A percentile compares a stretch with the other conserved stretches of the same genome.
Conservation (phyloP, 2,888 invertebrate species). For the Mactromeris polynyma region DNA sequence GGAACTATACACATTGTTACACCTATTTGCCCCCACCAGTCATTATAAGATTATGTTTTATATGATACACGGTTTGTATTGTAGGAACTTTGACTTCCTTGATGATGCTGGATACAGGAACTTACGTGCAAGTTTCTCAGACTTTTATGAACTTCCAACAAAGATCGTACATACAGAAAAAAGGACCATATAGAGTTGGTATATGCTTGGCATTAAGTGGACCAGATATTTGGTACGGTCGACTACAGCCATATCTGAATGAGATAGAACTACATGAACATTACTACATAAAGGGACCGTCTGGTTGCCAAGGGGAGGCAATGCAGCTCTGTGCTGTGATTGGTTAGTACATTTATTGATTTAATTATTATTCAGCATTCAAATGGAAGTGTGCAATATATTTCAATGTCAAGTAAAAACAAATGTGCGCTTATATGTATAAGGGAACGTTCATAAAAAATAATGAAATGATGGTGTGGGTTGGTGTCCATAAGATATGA, state of each 20-base stretch:
- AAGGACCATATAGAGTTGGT: conserved; percentile 84
- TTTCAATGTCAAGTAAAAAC: too few relatives aligned
- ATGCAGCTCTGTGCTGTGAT: conserved; percentile 83
- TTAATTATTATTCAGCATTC: too few relatives aligned
- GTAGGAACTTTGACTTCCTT: conserved; percentile 78
- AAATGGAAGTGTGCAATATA: too few relatives aligned
- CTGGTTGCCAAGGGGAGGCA: conserved; percentile 80
- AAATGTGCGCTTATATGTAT: too few relatives aligned
- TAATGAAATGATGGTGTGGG: too few relatives aligned
- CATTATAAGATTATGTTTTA: too few relatives aligned
- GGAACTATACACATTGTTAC: too few relatives aligned
- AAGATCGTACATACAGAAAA: conserved; percentile 82
- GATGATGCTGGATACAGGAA: conserved; percentile 79
- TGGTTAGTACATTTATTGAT: conserved; percentile 67
- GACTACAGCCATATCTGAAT: conserved; percentile 83
- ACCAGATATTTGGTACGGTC: conserved; percentile 80
- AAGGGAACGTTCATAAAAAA: too few relatives aligned
- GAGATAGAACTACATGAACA: conserved; percentile 83
- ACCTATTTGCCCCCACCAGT: too few relatives aligned
- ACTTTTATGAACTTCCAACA: conserved; percentile 75
- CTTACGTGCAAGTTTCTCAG: conserved; percentile 76
- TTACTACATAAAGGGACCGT: conserved; percentile 85
- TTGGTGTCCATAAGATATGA: too few relatives aligned
- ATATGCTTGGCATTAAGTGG: conserved; percentile 82
- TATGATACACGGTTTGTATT: not conserved